Conservation (phyloP, 2,113 vertebrate species). For the Oxyruncus cristatus region DNA sequence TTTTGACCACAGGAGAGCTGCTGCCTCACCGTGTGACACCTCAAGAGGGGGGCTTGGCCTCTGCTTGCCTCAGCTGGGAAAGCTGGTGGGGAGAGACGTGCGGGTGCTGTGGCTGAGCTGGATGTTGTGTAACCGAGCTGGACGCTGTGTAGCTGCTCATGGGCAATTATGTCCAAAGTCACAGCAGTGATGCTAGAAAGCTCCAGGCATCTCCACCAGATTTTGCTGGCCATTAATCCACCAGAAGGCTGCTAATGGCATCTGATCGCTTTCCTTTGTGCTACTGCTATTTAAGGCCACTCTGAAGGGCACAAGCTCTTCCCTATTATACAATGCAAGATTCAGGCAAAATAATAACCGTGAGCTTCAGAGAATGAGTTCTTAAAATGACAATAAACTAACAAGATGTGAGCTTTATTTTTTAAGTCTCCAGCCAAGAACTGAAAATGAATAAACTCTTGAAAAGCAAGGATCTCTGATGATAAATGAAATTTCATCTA, state of each 20-base stretch:
- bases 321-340: background rate
- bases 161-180: background rate
- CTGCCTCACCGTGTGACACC: background rate
- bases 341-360: background rate
- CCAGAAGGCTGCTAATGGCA: conserved; percentile 29
- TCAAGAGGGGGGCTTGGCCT: background rate
- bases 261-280: background rate
- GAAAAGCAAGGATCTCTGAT: background rate
- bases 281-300: background rate
- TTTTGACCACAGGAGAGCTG: background rate
- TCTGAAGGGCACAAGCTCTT: conserved; percentile 4
- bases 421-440: background rate
- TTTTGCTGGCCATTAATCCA: conserved; percentile 20
- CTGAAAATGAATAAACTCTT: background rate
- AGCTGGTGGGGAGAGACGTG: background rate
- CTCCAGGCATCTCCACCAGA: background rate
- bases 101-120: background rate
- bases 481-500: background rate
- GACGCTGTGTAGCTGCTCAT: background rate
- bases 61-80: background rate
- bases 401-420: background rate
- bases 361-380: background rate
- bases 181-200: background rate
- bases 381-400: background rate
- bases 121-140: background rate